Evolutionary conservation across 2,113 vertebrate genomes (phyloP), one percentile per base, ranked within the genome.

Genomic region (Struthidea cinerea): DNA sequence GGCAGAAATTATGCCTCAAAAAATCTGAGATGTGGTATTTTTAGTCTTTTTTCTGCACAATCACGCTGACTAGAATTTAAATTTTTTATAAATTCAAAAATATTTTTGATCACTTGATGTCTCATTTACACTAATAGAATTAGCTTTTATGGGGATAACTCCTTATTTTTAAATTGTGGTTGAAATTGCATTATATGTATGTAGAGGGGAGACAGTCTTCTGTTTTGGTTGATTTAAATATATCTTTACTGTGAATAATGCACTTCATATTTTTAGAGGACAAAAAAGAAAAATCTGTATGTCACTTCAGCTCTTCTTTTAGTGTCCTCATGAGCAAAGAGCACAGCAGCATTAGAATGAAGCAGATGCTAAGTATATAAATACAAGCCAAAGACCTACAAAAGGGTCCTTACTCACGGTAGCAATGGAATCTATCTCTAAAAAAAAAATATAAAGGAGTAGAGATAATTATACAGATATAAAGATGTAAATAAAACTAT

Each of bases 51-150:
- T 81, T 50, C 70, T 80, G 81, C 63, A 93, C 74, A 89, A 75
- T 75, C 61, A 84, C 6, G 1, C 75, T 89, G 65, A 90, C 57
- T 86, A 63, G 88, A 90, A 95, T 90, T 87, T 90, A 83, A 52
- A 52, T 82, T 69, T 94, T 93, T 94, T 71, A 95, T 67, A 94
- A 79, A 74, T 82, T 44, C 53, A 82, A 86, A 94, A 85, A 87
- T 86, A 50, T 67, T 95, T 94, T 93, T 84, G 67, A 87, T 93
- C 46, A 74, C 60, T 86, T 89, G 67, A 74, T 22, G 13, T 60
- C 86, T 95, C 4, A 0, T 76, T 93, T 92, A 86, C 50, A 90
- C 50, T 90, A 85, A 90, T 22, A 22, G 8, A 81, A 87, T 84
- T 80, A 87, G 64, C 53, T 93, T 93, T 89, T 80, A 41, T 21